Percentiles rank a stretch among this genome's conserved stretches.
phyloP scores from a whole-genome alignment of 2,797 vertebrate species.

The Leptatherina wallacei region DNA sequence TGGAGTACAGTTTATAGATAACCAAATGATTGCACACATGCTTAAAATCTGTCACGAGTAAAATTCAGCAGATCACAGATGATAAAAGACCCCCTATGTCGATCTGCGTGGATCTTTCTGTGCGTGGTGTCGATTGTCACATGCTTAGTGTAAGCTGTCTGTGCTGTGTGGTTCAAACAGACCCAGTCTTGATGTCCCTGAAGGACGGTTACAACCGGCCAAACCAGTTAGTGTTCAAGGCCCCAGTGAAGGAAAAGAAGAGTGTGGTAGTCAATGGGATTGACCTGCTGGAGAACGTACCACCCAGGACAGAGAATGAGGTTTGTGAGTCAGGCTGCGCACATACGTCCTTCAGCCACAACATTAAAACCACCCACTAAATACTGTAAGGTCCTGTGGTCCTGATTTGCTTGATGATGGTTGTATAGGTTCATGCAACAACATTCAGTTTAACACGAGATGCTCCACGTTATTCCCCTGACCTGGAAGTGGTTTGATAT shows the following conservation, averaged over 20 bases:
- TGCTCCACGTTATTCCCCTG: background rate
- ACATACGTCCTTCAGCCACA: background rate
- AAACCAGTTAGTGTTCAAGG: conserved; percentile 92
- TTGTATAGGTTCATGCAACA: background rate
- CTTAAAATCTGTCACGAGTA: background rate
- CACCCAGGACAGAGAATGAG: conserved; percentile 96
- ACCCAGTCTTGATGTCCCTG: conserved; percentile 94
- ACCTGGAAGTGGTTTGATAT: background rate
- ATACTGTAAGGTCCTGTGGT: background rate
- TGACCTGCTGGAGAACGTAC: conserved; percentile 96
- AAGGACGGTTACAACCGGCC: conserved; percentile 93
- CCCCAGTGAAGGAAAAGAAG: conserved; percentile 92
- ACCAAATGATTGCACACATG: conserved; percentile 9
- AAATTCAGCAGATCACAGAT: background rate
- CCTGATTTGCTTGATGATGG: background rate
- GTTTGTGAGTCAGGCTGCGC: conserved; percentile 52
- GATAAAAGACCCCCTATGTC: background rate
- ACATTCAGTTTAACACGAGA: background rate
- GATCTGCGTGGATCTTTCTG: background rate
- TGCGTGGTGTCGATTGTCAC: conserved; percentile 19
- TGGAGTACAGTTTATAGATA: background rate
- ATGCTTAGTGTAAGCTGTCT: background rate
- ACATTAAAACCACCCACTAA: background rate
- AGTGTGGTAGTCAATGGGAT: conserved; percentile 95
- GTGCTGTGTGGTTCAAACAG: conserved; percentile 73